Evolutionary conservation across 2,888 invertebrate genomes (phyloP).

Genomic region (Drosophila paracracens): DNA sequence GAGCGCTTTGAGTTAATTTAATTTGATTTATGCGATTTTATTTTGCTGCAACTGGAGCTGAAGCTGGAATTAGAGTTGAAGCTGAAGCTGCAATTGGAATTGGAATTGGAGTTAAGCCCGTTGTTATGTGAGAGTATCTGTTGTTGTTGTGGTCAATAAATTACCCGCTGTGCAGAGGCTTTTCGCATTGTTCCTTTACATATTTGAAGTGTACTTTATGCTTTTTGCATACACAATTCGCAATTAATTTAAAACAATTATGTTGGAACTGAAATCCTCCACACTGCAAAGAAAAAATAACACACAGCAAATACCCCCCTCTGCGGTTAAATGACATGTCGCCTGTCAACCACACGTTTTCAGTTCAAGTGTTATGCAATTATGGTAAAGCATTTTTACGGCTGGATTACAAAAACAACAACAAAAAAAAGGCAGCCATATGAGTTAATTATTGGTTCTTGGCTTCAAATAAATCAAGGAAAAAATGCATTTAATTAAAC

Average conservation of each 20-base stretch:
- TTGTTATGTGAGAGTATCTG: conserved; percentile 43
- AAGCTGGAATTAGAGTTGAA: conserved; percentile 11
- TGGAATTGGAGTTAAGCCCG: conserved; percentile 42
- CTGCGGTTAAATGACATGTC: conserved; percentile 78
- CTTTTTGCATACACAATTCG: conserved; percentile 76
- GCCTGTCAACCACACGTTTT: conserved; percentile 74
- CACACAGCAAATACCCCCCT: conserved; percentile 28
- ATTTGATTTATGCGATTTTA: conserved; percentile 66
- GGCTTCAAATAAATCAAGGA: conserved; percentile 16
- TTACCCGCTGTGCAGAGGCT: conserved; percentile 71
- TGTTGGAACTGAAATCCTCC: conserved; percentile 43
- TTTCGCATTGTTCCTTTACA: conserved; percentile 67
- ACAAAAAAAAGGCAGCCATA: conserved; percentile 3
- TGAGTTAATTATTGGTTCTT: conserved; percentile 46
- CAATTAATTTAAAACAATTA: conserved; percentile 80
- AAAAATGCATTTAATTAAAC: background rate
- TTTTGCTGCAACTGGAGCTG: conserved; percentile 9
- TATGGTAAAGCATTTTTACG: conserved; percentile 54
- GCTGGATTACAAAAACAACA: conserved; percentile 40
- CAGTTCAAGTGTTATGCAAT: conserved; percentile 73
- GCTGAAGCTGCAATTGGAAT: conserved; percentile 18
- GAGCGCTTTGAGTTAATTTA: conserved; percentile 65
- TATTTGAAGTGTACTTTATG: conserved; percentile 76
- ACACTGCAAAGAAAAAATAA: conserved; percentile 11
- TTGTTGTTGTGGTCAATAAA: conserved; percentile 71